phyloP scores from a whole-genome alignment of 64 coral and sea anemone species.

The Stichodactyla mertensii region DNA sequence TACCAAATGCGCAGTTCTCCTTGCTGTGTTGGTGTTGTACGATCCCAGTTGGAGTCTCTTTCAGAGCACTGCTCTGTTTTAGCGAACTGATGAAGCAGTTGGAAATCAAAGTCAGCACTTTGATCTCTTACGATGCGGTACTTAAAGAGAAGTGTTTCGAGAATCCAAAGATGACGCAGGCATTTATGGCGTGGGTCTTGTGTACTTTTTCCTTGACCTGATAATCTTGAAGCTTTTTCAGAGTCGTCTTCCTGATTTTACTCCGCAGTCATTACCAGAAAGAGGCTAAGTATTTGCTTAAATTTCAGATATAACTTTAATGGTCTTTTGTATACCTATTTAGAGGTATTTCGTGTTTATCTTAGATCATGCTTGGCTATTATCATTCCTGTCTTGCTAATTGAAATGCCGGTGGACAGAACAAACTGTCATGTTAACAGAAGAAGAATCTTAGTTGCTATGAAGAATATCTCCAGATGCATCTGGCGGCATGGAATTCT shows the following conservation, averaged over 20 bases:
- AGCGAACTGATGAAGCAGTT: not conserved
- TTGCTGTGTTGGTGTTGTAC: not conserved
- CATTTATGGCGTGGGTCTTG: not conserved
- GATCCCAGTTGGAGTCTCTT: not conserved
- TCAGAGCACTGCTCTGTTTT: not conserved
- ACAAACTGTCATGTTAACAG: too few relatives aligned
- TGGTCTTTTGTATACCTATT: not conserved
- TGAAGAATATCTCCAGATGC: too few relatives aligned
- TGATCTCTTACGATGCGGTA: not conserved
- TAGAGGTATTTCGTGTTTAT: not conserved
- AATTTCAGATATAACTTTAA: too few relatives aligned
- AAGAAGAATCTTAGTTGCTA: too few relatives aligned
- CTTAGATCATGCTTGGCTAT: too few relatives aligned
- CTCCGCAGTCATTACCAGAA: not conserved
- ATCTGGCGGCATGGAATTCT: not conserved
- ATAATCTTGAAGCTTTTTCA: not conserved
- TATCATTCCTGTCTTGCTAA: too few relatives aligned
- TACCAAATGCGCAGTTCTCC: not conserved
- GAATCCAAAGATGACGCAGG: not conserved
- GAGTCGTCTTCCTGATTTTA: not conserved
- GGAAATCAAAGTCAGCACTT: not conserved
- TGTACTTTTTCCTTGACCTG: not conserved
- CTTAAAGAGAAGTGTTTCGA: not conserved
- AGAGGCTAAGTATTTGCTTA: not conserved
- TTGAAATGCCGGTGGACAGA: too few relatives aligned